A percentile compares a stretch with the other conserved stretches of the same genome.
These are phyloP conservation scores for Drosophila virilis DNA, from an alignment of 1,140 invertebrate genomes.

Conservation along the genomic window DNA sequence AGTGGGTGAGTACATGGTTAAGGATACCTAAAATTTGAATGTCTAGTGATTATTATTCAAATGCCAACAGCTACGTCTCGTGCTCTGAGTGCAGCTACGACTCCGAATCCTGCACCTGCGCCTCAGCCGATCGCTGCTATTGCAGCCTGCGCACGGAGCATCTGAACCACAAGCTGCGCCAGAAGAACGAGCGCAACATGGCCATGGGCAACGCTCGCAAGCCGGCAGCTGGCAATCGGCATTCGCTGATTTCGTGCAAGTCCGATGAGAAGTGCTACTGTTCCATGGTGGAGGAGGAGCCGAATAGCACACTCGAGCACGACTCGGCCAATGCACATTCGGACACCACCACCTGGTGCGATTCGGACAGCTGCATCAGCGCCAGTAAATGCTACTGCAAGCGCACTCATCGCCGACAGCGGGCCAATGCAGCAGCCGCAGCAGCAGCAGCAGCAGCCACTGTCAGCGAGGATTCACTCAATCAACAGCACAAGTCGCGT, in stretches of 20 bases:
- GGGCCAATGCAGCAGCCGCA: slow-evolving; percentile 34
- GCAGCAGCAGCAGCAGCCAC: slow-evolving; percentile 28
- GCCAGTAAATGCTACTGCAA: slow-evolving; percentile 95
- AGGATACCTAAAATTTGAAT: not conserved
- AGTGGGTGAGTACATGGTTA: slow-evolving; percentile 85
- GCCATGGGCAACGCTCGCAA: slow-evolving; percentile 51
- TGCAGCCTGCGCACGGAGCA: slow-evolving; percentile 86
- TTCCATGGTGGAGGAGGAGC: slow-evolving; percentile 85
- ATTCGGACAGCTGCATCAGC: slow-evolving; percentile 93
- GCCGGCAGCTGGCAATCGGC: slow-evolving; percentile 34
- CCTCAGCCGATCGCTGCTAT: slow-evolving; percentile 91
- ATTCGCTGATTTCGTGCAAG: slow-evolving; percentile 82
- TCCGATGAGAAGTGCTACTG: slow-evolving; percentile 90
- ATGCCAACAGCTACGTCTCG: slow-evolving; percentile 88
- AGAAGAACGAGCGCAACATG: slow-evolving; percentile 68
- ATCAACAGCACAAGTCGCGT: slow-evolving; percentile 59
- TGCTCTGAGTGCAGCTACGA: slow-evolving; percentile 94
- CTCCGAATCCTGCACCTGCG: slow-evolving; percentile 91
- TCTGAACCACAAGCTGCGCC: slow-evolving; percentile 70
- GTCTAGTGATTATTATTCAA: not conserved
- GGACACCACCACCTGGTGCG: slow-evolving; percentile 89
- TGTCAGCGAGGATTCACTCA: slow-evolving; percentile 61
- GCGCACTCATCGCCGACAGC: slow-evolving; percentile 78
- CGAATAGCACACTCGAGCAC: slow-evolving; percentile 70
- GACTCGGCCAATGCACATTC: slow-evolving; percentile 64